Conservation (phyloP, 2,888 invertebrate genomes). For the Apamea monoglypha region DNA sequence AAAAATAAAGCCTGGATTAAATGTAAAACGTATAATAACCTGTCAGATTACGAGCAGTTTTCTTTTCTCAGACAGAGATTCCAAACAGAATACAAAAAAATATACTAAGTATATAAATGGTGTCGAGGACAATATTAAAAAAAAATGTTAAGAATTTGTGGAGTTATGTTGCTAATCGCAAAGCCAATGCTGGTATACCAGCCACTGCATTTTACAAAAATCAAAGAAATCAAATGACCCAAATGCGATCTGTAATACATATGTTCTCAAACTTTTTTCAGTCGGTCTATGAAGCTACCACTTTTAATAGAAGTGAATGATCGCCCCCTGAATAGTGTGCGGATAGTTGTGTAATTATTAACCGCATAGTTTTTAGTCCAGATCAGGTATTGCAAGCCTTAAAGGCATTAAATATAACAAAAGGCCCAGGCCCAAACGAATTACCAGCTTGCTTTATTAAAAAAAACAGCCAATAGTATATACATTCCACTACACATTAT, state of each 20-base stretch:
- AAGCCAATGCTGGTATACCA: not conserved
- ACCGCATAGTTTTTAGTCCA: no score
- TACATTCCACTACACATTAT: not conserved
- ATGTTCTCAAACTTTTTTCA: not conserved
- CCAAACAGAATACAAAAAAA: not conserved
- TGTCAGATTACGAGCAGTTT: constrained; percentile 3
- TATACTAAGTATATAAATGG: not conserved
- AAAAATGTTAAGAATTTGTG: not conserved
- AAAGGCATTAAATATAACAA: not conserved
- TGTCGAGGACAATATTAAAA: not conserved
- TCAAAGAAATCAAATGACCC: not conserved
- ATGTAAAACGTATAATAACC: constrained; percentile 1
- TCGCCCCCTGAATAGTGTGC: not conserved
- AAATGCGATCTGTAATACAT: not conserved
- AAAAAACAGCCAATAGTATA: not conserved
- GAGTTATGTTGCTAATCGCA: not conserved
- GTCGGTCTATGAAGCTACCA: not conserved
- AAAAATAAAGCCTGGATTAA: constrained; percentile 7
- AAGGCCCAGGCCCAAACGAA: not conserved
- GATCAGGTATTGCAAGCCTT: no score
- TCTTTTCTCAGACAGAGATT: not conserved
- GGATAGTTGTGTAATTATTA: no score
- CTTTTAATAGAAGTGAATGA: not conserved
- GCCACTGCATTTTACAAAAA: not conserved
- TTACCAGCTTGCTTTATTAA: not conserved